phyloP scores from a whole-genome alignment of 1,140 invertebrate species.

The Pseudomyrmex sp. region DNA sequence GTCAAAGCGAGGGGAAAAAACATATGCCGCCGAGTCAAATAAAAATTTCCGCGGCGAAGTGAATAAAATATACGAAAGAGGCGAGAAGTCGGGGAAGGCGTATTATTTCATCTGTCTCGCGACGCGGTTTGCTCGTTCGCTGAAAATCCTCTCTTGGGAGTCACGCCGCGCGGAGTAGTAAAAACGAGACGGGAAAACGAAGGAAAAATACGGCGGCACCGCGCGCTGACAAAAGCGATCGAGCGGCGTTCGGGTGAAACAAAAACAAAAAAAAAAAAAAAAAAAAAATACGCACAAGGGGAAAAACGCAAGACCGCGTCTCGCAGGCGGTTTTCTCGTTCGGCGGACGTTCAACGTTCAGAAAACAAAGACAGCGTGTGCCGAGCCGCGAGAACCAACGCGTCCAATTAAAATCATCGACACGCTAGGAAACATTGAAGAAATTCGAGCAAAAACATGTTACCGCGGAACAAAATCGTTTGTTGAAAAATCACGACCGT shows the following conservation, averaged over 20 bases:
- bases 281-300: constrained; percentile 44
- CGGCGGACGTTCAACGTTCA: background rate
- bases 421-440: background rate
- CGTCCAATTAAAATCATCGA: constrained; percentile 37
- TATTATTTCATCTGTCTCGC: constrained; percentile 47
- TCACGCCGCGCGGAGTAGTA: background rate
- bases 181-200: background rate
- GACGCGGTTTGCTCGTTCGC: background rate
- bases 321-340: background rate
- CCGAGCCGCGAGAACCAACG: background rate
- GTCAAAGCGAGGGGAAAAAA: constrained; percentile 16
- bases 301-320: constrained; percentile 21
- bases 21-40: background rate
- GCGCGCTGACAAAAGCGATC: constrained; percentile 32
- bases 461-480: background rate
- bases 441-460: background rate
- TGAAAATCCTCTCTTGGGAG: constrained; percentile 3
- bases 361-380: constrained; percentile 9
- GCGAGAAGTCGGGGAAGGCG: background rate
- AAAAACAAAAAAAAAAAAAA: constrained; percentile 50
- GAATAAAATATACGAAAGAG: constrained; percentile 5
- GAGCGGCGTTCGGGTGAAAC: constrained; percentile 14
- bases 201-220: constrained; percentile 21
- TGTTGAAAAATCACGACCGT: background rate
- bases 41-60: background rate